phyloP scores from a whole-genome alignment of 2,888 invertebrate species.

The Carabus problematicus region DNA sequence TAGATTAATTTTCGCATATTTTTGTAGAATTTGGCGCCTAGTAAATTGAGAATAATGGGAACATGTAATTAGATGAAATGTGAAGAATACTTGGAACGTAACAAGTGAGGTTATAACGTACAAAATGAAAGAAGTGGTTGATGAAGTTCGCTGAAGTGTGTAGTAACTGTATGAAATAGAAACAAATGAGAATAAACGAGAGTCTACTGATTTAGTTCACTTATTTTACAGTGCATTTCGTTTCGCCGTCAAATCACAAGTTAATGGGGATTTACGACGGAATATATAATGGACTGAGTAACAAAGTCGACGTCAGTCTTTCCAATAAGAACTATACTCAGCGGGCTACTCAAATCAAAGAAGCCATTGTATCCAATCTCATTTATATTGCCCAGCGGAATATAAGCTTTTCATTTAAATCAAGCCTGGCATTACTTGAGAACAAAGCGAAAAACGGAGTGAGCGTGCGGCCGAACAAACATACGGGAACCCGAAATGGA shows the following conservation, averaged over 20 bases:
- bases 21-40: background rate
- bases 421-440: background rate
- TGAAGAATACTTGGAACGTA: background rate
- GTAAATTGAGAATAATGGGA: slow-evolving; percentile 6
- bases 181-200: no score
- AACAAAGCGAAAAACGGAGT: no score
- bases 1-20: slow-evolving; percentile 17
- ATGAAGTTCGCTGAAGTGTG: no score
- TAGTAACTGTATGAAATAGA: no score
- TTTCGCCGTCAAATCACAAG: slow-evolving; percentile 5
- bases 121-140: no score
- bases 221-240: slow-evolving; percentile 9
- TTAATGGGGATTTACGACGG: slow-evolving; percentile 26
- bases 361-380: slow-evolving; percentile 34
- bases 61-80: background rate
- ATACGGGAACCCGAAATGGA: slow-evolving; percentile 22
- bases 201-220: slow-evolving; percentile 18
- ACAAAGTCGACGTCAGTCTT: no score
- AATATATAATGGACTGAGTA: slow-evolving; percentile 17
- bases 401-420: slow-evolving; percentile 35
- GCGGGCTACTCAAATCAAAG: slow-evolving; percentile 31
- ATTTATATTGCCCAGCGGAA: slow-evolving; percentile 31
- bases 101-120: background rate
- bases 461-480: slow-evolving; percentile 1
- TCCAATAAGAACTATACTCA: slow-evolving; percentile 28